Percentiles rank a stretch among this genome's conserved stretches.
Evolutionary conservation across 92 coral and sea anemone genomes (phyloP).

Genomic region (Diadumene lineata): DNA sequence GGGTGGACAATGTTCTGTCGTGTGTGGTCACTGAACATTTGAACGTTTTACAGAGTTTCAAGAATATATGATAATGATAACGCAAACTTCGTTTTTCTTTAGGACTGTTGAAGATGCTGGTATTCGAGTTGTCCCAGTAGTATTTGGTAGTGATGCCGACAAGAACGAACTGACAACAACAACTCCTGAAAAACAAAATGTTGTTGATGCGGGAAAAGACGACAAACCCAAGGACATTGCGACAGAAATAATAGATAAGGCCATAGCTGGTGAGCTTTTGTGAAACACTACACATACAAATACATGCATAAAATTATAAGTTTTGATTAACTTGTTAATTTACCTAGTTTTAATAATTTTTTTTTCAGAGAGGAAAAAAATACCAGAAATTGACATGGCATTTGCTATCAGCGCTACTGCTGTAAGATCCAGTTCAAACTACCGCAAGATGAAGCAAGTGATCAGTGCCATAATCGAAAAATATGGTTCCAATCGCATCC

Average conservation of each 20-base stretch:
- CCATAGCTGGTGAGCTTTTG: conserved; percentile 22
- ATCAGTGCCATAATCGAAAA: conserved; percentile 52
- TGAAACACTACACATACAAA: too few relatives aligned
- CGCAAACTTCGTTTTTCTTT: background rate
- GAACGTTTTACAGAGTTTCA: too few relatives aligned
- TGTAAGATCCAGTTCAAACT: conserved; percentile 35
- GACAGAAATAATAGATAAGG: conserved; percentile 22
- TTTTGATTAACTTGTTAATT: background rate
- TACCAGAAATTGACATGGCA: conserved; percentile 53
- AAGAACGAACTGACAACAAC: conserved; percentile 40
- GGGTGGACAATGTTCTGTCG: too few relatives aligned
- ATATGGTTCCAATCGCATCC: conserved; percentile 44
- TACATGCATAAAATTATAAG: too few relatives aligned
- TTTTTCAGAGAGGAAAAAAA: conserved; percentile 33
- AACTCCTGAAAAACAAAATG: conserved; percentile 55
- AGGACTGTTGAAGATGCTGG: conserved; percentile 48
- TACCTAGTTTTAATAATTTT: background rate
- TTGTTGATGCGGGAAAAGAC: conserved; percentile 40
- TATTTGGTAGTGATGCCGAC: conserved; percentile 61
- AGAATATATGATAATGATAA: too few relatives aligned
- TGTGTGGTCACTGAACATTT: too few relatives aligned
- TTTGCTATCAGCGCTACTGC: conserved; percentile 56
- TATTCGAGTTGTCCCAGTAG: conserved; percentile 83
- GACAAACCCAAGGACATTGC: conserved; percentile 48
- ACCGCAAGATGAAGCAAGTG: conserved; percentile 50